Conservation (phyloP, 2,888 invertebrate species). For the Melinopterus prodromus region DNA sequence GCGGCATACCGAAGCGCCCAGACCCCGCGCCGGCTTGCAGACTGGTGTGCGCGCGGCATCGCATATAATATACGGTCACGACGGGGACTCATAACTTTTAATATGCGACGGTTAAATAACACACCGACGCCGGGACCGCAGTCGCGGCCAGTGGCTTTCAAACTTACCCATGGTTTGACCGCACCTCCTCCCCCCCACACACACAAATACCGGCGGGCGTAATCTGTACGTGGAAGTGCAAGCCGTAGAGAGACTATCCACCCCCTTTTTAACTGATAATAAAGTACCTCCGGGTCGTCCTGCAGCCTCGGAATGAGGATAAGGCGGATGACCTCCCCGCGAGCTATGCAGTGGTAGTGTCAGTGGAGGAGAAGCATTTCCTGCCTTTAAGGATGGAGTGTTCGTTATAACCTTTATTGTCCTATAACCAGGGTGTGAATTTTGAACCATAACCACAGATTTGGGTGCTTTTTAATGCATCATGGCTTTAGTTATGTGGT, state of each 20-base stretch:
- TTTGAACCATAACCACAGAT: too few relatives aligned
- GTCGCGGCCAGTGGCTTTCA: background rate
- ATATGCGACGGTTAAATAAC: conserved; percentile 24
- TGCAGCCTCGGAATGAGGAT: background rate
- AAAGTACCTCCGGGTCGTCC: background rate
- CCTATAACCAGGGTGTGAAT: too few relatives aligned
- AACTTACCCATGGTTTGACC: background rate
- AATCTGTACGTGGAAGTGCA: conserved; percentile 4
- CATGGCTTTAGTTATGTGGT: too few relatives aligned
- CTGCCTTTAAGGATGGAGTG: background rate
- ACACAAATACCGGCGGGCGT: background rate
- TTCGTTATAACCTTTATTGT: too few relatives aligned
- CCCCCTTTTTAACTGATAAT: background rate
- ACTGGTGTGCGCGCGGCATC: conserved; percentile 6
- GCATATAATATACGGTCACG: conserved; percentile 22
- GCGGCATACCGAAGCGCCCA: background rate
- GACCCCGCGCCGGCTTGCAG: background rate
- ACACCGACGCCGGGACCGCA: background rate
- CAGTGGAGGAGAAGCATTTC: background rate
- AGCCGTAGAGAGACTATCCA: background rate
- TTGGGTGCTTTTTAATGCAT: too few relatives aligned
- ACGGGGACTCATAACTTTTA: conserved; percentile 30
- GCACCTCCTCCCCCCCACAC: background rate
- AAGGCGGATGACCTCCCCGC: background rate
- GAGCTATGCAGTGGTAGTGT: background rate